Base-by-base conservation (phyloP, 2,888 invertebrate species). In the Deladenus siricidicola region DNA sequence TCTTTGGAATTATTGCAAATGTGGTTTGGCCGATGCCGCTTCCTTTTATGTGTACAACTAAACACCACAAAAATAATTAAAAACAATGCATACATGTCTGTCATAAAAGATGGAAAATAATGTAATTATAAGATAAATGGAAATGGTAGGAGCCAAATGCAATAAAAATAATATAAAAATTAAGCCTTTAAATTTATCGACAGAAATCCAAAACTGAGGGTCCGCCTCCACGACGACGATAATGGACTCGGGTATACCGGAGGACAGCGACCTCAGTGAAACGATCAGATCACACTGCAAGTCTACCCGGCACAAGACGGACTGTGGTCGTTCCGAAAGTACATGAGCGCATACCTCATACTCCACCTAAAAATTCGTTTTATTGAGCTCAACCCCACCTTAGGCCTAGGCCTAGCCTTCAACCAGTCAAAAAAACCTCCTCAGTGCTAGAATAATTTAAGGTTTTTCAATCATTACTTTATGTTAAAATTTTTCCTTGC, bases 341-440 rank as follows among this genome's bases (percentile, higher is more conserved):
- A 77, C 68, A 58, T 74, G 77, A 0, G 77, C 70, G 53, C 76
- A 76, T 23, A 77, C 58, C 44, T 77, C 77, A 63, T 72, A 76
- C 23, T 65, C 69, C n/a, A 70, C 69, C 69, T 73, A 19, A 43
- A 68, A 64, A 6, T n/a, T n/a, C n/a, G n/a, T n/a, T n/a, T n/a
- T n/a, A n/a, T n/a, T n/a, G n/a, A n/a, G n/a, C n/a, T n/a, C n/a
- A n/a, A n/a, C n/a, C n/a, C n/a, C n/a, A n/a, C n/a, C n/a, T n/a
- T n/a, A n/a, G n/a, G n/a, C n/a, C n/a, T n/a, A n/a, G n/a, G n/a
- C n/a, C n/a, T n/a, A n/a, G n/a, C n/a, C n/a, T n/a, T n/a, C n/a
- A n/a, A n/a, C n/a, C n/a, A n/a, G n/a, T n/a, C n/a, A n/a, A n/a
- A n/a, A n/a, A n/a, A n/a, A n/a, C n/a, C n/a, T n/a, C n/a, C n/a